A percentile compares a stretch with the other conserved stretches of the same genome.
Evolutionary conservation across 1,140 invertebrate genomes (phyloP).

Genomic region (Drosophila ohnishii): DNA sequence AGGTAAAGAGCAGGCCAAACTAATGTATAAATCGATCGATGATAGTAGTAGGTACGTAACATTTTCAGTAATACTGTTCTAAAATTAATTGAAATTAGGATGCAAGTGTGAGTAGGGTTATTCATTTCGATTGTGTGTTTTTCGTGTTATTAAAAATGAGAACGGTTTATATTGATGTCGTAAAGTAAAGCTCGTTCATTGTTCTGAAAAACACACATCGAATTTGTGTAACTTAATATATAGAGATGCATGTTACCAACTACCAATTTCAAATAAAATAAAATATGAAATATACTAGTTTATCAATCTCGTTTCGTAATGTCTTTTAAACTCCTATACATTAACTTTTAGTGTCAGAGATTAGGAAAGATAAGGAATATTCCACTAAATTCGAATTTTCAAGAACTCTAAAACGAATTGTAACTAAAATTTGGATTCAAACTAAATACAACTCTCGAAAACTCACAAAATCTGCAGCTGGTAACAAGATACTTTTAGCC

Average conservation of each 20-base stretch:
- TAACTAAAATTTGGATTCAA: neutral
- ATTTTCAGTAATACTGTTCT: constrained; percentile 51
- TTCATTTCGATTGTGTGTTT: constrained; percentile 5
- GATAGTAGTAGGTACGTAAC: constrained; percentile 41
- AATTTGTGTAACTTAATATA: constrained; percentile 1
- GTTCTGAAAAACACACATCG: neutral
- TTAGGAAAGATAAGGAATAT: neutral
- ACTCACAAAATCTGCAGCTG: neutral
- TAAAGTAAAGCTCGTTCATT: constrained; percentile 21
- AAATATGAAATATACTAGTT: neutral
- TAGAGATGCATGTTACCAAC: neutral
- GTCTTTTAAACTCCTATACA: no score
- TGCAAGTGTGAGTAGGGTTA: constrained; percentile 1
- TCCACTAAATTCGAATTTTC: neutral
- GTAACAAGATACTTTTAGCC: constrained; percentile 1
- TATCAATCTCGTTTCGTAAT: no score
- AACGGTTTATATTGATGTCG: neutral
- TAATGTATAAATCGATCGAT: constrained; percentile 16
- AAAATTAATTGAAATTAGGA: constrained; percentile 48
- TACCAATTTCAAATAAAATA: neutral
- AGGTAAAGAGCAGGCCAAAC: constrained; percentile 34
- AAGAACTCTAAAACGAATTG: neutral
- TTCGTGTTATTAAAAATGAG: neutral
- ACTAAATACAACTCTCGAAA: neutral
- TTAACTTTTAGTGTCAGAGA: no score